Conservation (phyloP, 2,888 invertebrate species). For the Ormyrus nitidulus region DNA sequence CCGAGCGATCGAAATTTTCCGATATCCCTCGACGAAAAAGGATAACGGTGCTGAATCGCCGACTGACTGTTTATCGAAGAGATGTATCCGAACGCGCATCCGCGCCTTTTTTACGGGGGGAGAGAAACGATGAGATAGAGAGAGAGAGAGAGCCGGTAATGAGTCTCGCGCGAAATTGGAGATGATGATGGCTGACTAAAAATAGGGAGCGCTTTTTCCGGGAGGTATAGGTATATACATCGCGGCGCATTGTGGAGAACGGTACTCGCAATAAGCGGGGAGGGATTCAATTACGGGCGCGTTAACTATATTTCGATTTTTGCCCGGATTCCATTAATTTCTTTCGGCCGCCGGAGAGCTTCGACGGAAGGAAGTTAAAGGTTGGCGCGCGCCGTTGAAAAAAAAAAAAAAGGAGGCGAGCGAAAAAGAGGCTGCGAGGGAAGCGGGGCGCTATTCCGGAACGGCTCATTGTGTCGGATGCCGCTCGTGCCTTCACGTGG, state of each 20-base stretch:
- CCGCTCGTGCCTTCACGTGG: neutral
- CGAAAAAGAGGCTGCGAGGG: neutral
- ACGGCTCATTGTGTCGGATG: neutral
- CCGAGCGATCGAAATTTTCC: conserved; percentile 37
- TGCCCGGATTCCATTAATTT: neutral
- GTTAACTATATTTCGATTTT: neutral
- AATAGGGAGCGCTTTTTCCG: neutral
- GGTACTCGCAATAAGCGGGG: no score
- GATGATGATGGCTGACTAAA: neutral
- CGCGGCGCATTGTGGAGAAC: no score
- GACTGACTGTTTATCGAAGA: neutral
- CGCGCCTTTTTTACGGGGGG: neutral
- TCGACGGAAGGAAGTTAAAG: neutral
- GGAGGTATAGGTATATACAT: no score
- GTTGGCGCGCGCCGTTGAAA: neutral
- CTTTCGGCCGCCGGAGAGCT: neutral
- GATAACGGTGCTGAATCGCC: conserved; percentile 29
- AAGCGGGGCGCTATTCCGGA: conserved; percentile 5
- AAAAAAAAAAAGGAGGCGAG: neutral
- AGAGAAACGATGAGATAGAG: conserved; percentile 2
- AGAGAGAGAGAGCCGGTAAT: conserved; percentile 1
- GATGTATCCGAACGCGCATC: neutral
- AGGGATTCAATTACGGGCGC: neutral
- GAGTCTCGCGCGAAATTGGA: conserved; percentile 20
- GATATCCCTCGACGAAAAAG: conserved; percentile 26